Evolutionary conservation across 2,113 vertebrate genomes (phyloP), one percentile per base, ranked within the genome.

Genomic region (Tachysurus fulvidraco): DNA sequence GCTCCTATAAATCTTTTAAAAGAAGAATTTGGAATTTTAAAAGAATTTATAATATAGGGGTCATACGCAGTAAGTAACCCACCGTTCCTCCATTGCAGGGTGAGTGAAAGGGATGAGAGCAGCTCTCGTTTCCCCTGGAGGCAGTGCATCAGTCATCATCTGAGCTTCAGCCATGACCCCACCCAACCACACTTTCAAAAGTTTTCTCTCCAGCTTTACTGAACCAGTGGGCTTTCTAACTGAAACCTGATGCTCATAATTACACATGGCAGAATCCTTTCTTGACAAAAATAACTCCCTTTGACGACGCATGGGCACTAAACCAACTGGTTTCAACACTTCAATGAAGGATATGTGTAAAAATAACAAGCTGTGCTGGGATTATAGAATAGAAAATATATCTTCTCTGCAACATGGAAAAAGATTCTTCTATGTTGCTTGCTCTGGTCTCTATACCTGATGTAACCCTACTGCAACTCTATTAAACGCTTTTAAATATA

Each of bases 181-280:
- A 93, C 89, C 89, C 89, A 85, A 91, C 93, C 93, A 93, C 94
- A 91, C 93, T 93, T 93, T 93, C 74, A 60, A 84, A 52, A 64
- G 85, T 87, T 92, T 85, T 88, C 88, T 85, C 84, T 83, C 86
- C 89, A 55, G 89, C 90, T 89, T 92, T 91, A 92, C 90, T 89
- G 89, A 89, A 89, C 67, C 91, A 91, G 87, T 88, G 91, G 92
- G 92, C 92, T 94, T 95, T 94, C 92, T 92, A 92, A 90, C 91
- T 92, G 94, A 92, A 95, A 95, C 91, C 89, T 81, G 89, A 95
- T 87, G 91, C 94, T 84, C 90, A 86, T 92, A 94, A 94, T 94
- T 94, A 93, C 80, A 88, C 83, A 84, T 23, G 80, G 62, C 30
- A 79, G 59, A 90, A 65, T 71, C 82, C 81, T 84, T 88, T 88